Base-by-base conservation (phyloP, 2,888 invertebrate species). In the Apodemia duryi region DNA sequence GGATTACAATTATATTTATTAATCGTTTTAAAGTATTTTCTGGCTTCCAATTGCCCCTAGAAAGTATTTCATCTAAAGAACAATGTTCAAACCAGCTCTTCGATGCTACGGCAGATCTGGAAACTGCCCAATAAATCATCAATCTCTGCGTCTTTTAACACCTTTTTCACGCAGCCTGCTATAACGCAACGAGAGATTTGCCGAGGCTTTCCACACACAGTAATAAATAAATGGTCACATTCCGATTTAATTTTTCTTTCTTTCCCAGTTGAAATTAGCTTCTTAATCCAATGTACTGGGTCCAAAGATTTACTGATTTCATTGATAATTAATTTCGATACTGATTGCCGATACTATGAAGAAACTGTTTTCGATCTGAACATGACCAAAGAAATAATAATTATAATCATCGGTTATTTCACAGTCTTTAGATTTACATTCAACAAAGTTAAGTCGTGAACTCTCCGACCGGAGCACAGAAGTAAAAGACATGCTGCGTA, bases 281-380 rank as follows among this genome's bases (percentile, higher is more conserved):
- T 21, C 21, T 63, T 66, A 62, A 70, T 63, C 67, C 66, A 70
- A 49, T 63, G 63, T 1, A 71, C 61, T 10, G 68, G 67, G 60
- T 70, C 62, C 28, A 72, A 49, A 4, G 11, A 43, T 43, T 43
- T 21, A 57, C 67, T 64, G 9, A 41, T 4, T 6, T 10, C 2
- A 65, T 68, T 70, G 4, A 9, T 32, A 9, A 67, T 29, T 38
- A 71, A 61, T 43, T 61, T 65, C 68, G 68, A 72, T 13, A 70
- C 72, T 6, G 70, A 73, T 32, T 72, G 73, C 52, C 68, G 66
- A 32, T 71, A 68, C 32, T 61, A 29, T 49, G 41, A 6, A 35
- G 64, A 63, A 51, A 72, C 71, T 21, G 73, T 71, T 65, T 73
- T 73, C 9, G 69, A 71, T n/a, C 67, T 67, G 32, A 65, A 70